Conservation (phyloP, 1,140 invertebrate species). For the Notospermus geniculatus region DNA sequence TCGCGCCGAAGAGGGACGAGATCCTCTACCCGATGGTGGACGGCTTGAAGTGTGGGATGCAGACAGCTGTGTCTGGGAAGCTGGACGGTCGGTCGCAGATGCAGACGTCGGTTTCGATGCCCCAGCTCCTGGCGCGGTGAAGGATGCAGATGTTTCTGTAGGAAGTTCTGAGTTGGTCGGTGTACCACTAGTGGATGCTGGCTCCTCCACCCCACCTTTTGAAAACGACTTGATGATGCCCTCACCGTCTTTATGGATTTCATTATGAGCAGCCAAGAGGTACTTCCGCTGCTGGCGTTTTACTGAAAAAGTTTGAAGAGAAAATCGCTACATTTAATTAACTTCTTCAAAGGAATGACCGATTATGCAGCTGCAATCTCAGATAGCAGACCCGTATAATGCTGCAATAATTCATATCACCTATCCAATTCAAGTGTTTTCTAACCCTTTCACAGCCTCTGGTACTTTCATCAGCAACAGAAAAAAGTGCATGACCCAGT, state of each 20-base stretch:
- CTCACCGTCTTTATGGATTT: conserved; percentile 48
- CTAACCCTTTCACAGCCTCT: too few species aligned
- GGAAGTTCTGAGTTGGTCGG: too few species aligned
- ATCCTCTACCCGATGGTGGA: neutral
- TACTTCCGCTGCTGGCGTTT: conserved; percentile 43
- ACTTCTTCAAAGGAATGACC: too few species aligned
- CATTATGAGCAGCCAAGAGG: conserved; percentile 49
- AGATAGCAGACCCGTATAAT: too few species aligned
- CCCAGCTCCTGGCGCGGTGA: too few species aligned
- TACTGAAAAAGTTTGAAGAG: conserved; percentile 30
- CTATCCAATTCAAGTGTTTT: too few species aligned
- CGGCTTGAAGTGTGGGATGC: neutral
- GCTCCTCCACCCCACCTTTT: conserved; percentile 6
- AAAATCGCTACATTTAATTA: neutral
- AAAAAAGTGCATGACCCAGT: neutral
- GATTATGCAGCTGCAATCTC: too few species aligned
- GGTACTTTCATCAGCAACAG: too few species aligned
- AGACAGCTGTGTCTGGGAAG: neutral
- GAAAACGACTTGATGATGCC: conserved; percentile 35
- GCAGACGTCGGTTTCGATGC: neutral
- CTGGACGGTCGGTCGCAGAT: neutral
- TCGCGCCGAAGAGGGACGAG: neutral
- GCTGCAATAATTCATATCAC: too few species aligned
- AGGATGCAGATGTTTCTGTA: too few species aligned
- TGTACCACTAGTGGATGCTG: neutral